Evolutionary conservation across 2,797 vertebrate genomes (phyloP).

Genomic region (Sebastes iracundus): DNA sequence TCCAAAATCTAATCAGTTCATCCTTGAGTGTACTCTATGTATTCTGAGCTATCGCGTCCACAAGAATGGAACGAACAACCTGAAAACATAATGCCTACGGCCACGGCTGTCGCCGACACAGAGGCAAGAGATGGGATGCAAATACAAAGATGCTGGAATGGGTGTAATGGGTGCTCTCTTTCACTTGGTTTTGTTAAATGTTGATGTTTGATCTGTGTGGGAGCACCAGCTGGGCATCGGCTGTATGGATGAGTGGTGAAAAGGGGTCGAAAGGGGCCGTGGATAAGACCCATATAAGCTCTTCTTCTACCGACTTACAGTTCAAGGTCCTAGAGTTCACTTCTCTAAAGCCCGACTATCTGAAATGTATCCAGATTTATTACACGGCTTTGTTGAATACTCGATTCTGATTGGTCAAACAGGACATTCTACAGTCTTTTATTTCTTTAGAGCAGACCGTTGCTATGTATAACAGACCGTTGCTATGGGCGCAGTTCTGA

Average conservation of each 20-base stretch:
- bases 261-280: no score
- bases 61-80: no score
- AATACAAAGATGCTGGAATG: not conserved
- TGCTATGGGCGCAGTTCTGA: no score
- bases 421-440: no score
- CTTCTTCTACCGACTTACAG: not conserved
- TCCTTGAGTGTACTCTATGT: no score
- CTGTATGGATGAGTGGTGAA: not conserved
- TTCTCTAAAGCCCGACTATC: not conserved
- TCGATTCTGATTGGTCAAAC: no score
- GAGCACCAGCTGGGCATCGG: not conserved
- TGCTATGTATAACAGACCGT: accelerated
- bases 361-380: not conserved
- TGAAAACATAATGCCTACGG: no score
- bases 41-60: no score
- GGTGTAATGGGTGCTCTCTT: not conserved
- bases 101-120: no score
- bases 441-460: no score
- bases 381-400: no score
- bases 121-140: not conserved
- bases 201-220: not conserved
- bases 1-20: no score
- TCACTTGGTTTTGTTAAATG: not conserved
- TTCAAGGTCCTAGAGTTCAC: not conserved
- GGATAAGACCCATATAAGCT: not conserved